Conservation (phyloP, 1,140 invertebrate species). For the Sarcophaga peregrina region DNA sequence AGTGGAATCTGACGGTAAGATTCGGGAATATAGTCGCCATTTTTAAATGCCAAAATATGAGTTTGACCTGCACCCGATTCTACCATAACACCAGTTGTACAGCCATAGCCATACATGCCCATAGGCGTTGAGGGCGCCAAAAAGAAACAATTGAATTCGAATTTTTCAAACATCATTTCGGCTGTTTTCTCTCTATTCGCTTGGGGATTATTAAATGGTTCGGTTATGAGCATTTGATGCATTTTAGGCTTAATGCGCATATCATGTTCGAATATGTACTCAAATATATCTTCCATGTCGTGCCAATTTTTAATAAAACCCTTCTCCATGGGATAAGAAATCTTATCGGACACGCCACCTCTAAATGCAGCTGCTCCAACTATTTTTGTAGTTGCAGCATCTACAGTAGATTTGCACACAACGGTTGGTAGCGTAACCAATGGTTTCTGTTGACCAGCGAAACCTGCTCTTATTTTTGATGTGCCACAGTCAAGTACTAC, state of each 20-base stretch:
- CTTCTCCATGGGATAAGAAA: background rate
- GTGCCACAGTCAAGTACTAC: background rate
- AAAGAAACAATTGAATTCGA: background rate
- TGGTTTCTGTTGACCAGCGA: background rate
- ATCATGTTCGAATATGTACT: background rate
- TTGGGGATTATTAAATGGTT: background rate
- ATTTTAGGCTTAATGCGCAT: background rate
- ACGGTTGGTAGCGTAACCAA: background rate
- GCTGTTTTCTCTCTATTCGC: background rate
- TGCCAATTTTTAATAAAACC: conserved; percentile 9
- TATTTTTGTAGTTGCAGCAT: background rate
- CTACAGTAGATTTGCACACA: background rate
- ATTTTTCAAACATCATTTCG: conserved; percentile 16
- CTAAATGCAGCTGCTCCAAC: background rate
- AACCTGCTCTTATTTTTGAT: background rate
- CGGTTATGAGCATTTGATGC: background rate
- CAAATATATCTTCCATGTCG: background rate
- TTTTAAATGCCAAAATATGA: background rate
- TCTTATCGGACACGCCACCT: background rate
- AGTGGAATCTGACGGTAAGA: background rate
- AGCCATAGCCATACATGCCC: background rate
- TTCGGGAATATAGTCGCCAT: background rate
- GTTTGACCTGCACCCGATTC: background rate
- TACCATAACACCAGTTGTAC: background rate
- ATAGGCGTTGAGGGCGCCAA: background rate